Conservation (phyloP, 30 jellyfish, hydroid and myxozoan species). For the Aurelia sp. region DNA sequence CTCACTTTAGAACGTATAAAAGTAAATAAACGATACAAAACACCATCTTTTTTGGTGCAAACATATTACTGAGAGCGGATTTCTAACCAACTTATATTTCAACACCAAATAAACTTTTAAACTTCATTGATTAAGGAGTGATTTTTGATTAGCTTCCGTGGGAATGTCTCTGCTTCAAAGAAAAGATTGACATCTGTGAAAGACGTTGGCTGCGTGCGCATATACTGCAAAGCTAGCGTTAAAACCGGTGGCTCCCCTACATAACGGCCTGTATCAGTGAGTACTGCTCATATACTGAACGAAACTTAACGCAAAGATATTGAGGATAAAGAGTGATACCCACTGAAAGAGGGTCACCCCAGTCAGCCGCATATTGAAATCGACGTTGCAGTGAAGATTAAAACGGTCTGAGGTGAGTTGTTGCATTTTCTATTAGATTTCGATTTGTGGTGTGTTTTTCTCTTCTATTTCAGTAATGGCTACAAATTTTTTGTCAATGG, state of each 20-base stretch:
- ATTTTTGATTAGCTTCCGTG: slow-evolving; percentile 66
- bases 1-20: neutral
- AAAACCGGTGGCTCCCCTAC: slow-evolving; percentile 12
- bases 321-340: too few relatives aligned
- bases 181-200: slow-evolving; percentile 78
- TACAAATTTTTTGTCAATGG: too few relatives aligned
- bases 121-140: slow-evolving; percentile 52
- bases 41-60: neutral
- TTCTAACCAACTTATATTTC: neutral
- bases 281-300: too few relatives aligned
- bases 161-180: slow-evolving; percentile 49
- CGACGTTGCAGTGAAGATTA: too few relatives aligned
- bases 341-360: too few relatives aligned
- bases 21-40: slow-evolving; percentile 10
- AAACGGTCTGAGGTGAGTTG: too few relatives aligned
- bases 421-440: too few relatives aligned
- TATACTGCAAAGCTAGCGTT: neutral
- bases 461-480: too few relatives aligned
- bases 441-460: too few relatives aligned
- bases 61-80: slow-evolving; percentile 1
- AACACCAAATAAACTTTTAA: slow-evolving; percentile 35
- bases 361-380: too few relatives aligned
- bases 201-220: slow-evolving; percentile 74
- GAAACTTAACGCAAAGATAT: too few relatives aligned
- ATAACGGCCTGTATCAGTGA: too few relatives aligned